Evolutionary conservation across 2,888 invertebrate species (phyloP).

Genomic region (Caenorhabditis becei): DNA sequence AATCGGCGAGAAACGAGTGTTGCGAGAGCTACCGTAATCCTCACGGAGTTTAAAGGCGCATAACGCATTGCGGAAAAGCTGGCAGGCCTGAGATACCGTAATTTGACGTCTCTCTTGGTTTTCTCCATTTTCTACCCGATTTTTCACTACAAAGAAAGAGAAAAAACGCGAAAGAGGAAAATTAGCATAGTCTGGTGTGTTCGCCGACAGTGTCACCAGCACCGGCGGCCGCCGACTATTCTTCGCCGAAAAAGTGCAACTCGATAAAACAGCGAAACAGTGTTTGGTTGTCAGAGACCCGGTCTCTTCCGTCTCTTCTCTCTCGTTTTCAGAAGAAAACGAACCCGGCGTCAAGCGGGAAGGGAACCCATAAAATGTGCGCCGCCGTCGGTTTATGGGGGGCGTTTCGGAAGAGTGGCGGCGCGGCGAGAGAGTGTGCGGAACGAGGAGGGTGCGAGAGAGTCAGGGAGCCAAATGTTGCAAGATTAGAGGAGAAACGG

Average conservation of each 20-base stretch:
- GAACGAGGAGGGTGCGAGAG: constrained; percentile 22
- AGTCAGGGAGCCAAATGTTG: constrained; percentile 41
- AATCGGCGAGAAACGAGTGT: too few species aligned
- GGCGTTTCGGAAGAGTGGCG: constrained; percentile 25
- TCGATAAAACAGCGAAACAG: not conserved
- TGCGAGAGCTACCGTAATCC: too few species aligned
- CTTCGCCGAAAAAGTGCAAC: not conserved
- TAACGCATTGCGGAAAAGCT: too few species aligned
- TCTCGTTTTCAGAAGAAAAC: constrained; percentile 40
- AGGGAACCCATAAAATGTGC: constrained; percentile 59
- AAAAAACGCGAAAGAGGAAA: not conserved
- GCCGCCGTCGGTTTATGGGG: constrained; percentile 57
- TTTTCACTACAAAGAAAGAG: not conserved
- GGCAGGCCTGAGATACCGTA: too few species aligned
- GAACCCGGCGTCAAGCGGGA: constrained; percentile 31
- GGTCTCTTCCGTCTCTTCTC: constrained; percentile 15
- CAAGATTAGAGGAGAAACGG: constrained; percentile 19
- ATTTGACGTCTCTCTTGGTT: too few species aligned
- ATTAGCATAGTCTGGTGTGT: constrained; percentile 3
- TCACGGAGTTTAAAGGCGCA: too few species aligned
- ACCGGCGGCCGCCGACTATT: not conserved
- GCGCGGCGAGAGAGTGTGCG: not conserved
- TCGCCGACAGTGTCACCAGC: not conserved
- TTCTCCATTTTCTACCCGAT: not conserved
- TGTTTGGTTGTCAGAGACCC: not conserved